Base-by-base conservation (phyloP, 2,797 vertebrate species). In the Mycteria americana region DNA sequence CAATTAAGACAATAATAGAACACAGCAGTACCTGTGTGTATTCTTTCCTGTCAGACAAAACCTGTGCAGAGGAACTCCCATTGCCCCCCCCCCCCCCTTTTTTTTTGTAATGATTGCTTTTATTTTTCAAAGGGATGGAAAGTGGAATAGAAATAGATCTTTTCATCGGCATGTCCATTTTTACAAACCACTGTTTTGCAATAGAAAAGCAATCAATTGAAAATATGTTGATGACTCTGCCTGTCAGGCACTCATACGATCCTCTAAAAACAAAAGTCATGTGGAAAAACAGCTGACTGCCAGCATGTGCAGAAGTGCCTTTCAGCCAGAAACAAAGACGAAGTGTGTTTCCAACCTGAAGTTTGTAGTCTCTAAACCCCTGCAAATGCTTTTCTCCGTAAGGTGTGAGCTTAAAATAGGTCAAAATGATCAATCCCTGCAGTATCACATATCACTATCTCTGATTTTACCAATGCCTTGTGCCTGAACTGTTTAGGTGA, bases 11-110 rank as follows among this genome's bases (percentile, higher is more conserved):
- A 75, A 13, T 54, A 88, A 48, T 2, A 90, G 53, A 73, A 69
- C 15, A 30, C 19, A 37, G 14, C 46, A 80, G 18, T 64, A 70
- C 18, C 35, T 65, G 12, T 41, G 22, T 57, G 23, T 46, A 59
- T 69, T 65, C 33, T 78, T 92, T 73, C 43, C 45, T 81, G 33
- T 65, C 50, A 94, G 69, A 68, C n/a, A 74, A 94, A 77, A 39
- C 6, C 43, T 31, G 1, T 60, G 17, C 50, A 46, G 35, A 85
- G 46, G 43, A 82, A 62, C 16, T 77, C 21, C 19, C 25, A 21
- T 79, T 62, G 37, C 27, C 14, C 18, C 8, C 8, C 7, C 1
- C 2, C 23, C 4, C 15, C 2, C 2, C 4, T 6, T 5, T 9
- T 63, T 74, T 46, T 54, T 64, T 23, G 43, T 30, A 53, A 31